Evolutionary conservation across 1,140 invertebrate genomes (phyloP).

Genomic region (Drosophila kanapiae): DNA sequence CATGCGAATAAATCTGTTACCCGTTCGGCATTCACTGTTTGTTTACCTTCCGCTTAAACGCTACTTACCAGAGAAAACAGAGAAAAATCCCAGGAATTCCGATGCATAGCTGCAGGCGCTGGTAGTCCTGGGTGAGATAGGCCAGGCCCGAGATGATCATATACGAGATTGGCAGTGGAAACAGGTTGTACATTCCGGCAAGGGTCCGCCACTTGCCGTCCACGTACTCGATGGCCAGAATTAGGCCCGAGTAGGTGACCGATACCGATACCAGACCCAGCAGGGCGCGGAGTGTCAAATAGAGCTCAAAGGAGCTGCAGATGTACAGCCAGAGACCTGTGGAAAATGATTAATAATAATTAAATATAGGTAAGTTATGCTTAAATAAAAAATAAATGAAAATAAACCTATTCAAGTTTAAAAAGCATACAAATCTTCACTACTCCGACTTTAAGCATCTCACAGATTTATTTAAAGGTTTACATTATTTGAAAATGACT

Average conservation of each 20-base stretch:
- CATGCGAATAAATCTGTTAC: constrained; percentile 10
- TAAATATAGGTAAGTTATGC: neutral
- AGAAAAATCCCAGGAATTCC: constrained; percentile 90
- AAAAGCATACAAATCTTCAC: neutral
- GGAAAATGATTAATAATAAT: neutral
- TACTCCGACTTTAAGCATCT: neutral
- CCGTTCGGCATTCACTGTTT: constrained; percentile 1
- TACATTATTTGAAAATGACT: neutral
- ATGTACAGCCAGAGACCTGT: constrained; percentile 88
- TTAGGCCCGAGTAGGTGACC: constrained; percentile 90
- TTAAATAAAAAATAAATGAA: neutral
- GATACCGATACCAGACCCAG: constrained; percentile 90
- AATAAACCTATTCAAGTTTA: neutral
- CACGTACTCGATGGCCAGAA: constrained; percentile 90
- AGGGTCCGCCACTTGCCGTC: constrained; percentile 91
- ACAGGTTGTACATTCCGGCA: constrained; percentile 90
- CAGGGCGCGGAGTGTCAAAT: constrained; percentile 87
- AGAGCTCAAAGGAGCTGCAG: constrained; percentile 88
- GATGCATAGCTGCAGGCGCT: constrained; percentile 89
- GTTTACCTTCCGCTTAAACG: constrained; percentile 42
- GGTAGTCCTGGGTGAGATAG: constrained; percentile 90
- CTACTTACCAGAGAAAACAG: constrained; percentile 88
- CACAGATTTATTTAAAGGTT: neutral
- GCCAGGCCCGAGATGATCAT: constrained; percentile 90
- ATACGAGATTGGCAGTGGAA: constrained; percentile 90